A percentile compares a stretch with the other conserved stretches of the same genome.
phyloP scores from a whole-genome alignment of 2,113 vertebrate species.

The Vombatus ursinus region DNA sequence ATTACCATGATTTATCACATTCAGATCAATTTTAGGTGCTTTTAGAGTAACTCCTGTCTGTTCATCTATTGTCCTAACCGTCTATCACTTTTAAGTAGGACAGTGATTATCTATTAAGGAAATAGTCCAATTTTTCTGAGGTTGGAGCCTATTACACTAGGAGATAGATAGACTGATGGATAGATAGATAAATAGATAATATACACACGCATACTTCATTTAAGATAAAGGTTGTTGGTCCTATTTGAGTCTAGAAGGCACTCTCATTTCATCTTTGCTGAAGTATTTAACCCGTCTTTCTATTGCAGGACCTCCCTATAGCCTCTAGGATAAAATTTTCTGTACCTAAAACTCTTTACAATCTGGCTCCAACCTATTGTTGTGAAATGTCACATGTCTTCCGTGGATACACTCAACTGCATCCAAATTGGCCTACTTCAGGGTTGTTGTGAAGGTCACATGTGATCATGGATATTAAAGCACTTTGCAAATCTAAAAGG shows the following conservation, averaged over 20 bases:
- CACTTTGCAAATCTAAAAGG: neutral
- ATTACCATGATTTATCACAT: slow-evolving; percentile 42
- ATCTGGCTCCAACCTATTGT: neutral
- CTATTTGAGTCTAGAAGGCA: no score
- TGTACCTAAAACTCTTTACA: neutral
- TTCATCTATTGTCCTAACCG: neutral
- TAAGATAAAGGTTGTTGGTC: no score
- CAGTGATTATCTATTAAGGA: slow-evolving; percentile 6
- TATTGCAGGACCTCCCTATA: neutral
- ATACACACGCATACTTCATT: no score
- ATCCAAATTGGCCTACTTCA: neutral
- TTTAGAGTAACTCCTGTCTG: slow-evolving; percentile 4
- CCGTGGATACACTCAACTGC: neutral
- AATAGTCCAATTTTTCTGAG: neutral
- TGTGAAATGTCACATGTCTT: neutral
- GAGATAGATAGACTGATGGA: neutral
- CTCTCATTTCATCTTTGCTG: no score
- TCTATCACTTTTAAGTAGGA: neutral
- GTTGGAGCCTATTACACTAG: neutral
- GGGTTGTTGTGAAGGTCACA: neutral
- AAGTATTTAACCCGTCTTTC: neutral
- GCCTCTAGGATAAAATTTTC: neutral
- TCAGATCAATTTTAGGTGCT: slow-evolving; percentile 44
- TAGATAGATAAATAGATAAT: no score
- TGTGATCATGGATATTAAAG: neutral